These are phyloP conservation scores for Unio delphinus DNA, from an alignment of 2,888 invertebrate genomes.

Conservation along the genomic window DNA sequence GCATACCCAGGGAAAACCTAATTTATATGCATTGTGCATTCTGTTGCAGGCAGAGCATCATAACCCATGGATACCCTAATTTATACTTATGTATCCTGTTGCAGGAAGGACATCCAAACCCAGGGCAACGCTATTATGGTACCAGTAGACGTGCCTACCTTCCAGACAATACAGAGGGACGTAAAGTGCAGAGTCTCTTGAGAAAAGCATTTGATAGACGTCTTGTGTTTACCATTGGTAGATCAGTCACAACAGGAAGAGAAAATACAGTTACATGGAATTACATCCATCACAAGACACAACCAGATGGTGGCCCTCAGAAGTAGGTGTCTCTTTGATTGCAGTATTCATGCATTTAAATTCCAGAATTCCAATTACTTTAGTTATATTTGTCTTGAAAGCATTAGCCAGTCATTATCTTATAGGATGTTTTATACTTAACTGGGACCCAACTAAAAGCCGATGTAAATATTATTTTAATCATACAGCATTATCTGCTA, in stretches of 20 bases:
- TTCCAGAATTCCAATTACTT: too few species aligned
- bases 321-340: conserved; percentile 15
- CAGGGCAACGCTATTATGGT: conserved; percentile 44
- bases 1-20: too few species aligned
- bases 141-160: conserved; percentile 47
- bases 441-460: too few species aligned
- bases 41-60: too few species aligned
- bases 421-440: too few species aligned
- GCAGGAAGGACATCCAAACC: conserved; percentile 46
- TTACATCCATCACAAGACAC: conserved; percentile 46
- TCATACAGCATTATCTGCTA: too few species aligned
- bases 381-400: too few species aligned
- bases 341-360: neutral
- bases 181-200: conserved; percentile 39
- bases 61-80: too few species aligned
- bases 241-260: conserved; percentile 50
- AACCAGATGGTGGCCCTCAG: conserved; percentile 28
- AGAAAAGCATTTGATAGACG: conserved; percentile 41
- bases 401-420: too few species aligned
- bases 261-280: conserved; percentile 53
- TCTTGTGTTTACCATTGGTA: conserved; percentile 54
- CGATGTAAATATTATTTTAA: too few species aligned
- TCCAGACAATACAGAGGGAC: conserved; percentile 47
- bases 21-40: too few species aligned
- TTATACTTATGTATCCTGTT: too few species aligned